These are phyloP conservation scores for Sweltsa coloradensis DNA, from an alignment of 1,140 invertebrate genomes.

Conservation along the genomic window DNA sequence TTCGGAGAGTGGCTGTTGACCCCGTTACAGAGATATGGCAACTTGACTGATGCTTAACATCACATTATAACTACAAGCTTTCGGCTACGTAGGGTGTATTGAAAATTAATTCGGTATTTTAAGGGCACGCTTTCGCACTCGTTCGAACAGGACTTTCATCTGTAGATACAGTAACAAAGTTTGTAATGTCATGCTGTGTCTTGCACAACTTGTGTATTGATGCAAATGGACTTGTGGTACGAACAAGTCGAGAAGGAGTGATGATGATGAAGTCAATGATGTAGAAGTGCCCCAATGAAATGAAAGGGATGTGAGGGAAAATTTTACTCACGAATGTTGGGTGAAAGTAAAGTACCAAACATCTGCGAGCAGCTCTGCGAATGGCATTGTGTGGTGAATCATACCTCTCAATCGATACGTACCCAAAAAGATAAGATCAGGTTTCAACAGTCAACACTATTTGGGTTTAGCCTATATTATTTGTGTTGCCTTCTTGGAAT, in stretches of 20 bases:
- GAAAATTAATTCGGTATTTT: constrained; percentile 25
- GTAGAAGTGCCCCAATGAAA: too few species aligned
- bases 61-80: constrained; percentile 21
- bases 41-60: constrained; percentile 21
- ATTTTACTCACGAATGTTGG: too few species aligned
- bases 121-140: constrained; percentile 24
- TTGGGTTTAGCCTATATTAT: too few species aligned
- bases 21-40: constrained; percentile 24
- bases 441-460: too few species aligned
- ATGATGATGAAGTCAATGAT: constrained; percentile 1
- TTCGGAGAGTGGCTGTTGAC: constrained; percentile 21
- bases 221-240: constrained; percentile 13
- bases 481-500: too few species aligned
- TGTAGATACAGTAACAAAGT: constrained; percentile 20
- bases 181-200: constrained; percentile 24
- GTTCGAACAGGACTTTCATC: constrained; percentile 18
- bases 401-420: too few species aligned
- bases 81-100: constrained; percentile 19
- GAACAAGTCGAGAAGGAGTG: constrained; percentile 1
- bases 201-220: constrained; percentile 26
- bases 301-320: constrained; percentile 2
- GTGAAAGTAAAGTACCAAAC: too few species aligned
- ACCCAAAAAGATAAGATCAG: too few species aligned
- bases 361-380: too few species aligned
- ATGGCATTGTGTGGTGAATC: too few species aligned